A percentile compares a stretch with the other conserved stretches of the same genome.
Evolutionary conservation across 2,888 invertebrate species (phyloP).

Genomic region (Eledona agricola): DNA sequence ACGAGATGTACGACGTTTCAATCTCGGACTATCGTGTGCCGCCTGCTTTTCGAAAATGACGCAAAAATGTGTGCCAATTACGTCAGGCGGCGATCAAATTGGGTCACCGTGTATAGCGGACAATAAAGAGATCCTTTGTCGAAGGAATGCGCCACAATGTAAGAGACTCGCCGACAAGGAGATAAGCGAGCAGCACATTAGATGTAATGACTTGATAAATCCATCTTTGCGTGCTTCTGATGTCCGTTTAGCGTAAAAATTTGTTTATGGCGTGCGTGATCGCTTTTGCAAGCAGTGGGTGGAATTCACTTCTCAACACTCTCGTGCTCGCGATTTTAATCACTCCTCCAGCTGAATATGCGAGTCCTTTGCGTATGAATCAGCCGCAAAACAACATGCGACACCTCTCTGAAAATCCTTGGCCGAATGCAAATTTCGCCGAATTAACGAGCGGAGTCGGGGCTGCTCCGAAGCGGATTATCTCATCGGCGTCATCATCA

Average conservation of each 20-base stretch:
- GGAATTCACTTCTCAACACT: constrained; percentile 10
- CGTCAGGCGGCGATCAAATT: too few species aligned
- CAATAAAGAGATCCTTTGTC: too few species aligned
- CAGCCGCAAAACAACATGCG: constrained; percentile 23
- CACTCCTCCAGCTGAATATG: too few species aligned
- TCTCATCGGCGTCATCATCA: constrained; percentile 29
- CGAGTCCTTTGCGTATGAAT: constrained; percentile 26
- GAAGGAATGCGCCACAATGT: too few species aligned
- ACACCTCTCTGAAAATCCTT: constrained; percentile 26
- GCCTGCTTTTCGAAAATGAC: constrained; percentile 13
- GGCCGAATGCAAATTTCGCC: constrained; percentile 20
- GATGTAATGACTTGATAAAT: constrained; percentile 28
- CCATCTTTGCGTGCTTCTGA: constrained; percentile 17
- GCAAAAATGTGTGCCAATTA: too few species aligned
- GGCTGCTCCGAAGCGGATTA: constrained; percentile 23
- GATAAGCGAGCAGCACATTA: constrained; percentile 25
- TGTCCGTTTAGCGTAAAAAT: constrained; percentile 15
- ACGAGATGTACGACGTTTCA: constrained; percentile 24
- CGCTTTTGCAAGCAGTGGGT: constrained; percentile 14
- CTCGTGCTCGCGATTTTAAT: constrained; percentile 2
- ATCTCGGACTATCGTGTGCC: constrained; percentile 5
- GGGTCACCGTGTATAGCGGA: too few species aligned
- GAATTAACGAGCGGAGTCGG: too few species aligned
- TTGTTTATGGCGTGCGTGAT: constrained; percentile 21
- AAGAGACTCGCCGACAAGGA: constrained; percentile 20